Percentiles rank a stretch among this genome's conserved stretches.
Evolutionary conservation across 2,113 vertebrate species (phyloP).

Genomic region (Gavialis gangeticus): DNA sequence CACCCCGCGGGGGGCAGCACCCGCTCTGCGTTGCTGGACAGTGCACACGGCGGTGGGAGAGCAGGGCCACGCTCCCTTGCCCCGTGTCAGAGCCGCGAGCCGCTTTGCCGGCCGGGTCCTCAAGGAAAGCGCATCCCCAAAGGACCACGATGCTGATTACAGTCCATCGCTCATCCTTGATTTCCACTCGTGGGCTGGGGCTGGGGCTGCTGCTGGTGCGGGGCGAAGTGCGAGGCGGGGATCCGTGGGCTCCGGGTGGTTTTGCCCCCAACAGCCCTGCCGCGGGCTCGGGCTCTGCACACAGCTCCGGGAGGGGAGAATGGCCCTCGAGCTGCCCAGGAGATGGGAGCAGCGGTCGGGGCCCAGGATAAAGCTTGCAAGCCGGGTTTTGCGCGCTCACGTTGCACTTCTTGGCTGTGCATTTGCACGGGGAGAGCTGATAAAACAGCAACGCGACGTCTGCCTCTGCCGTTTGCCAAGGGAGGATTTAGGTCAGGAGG

Average conservation of each 20-base stretch:
- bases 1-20: too few species aligned
- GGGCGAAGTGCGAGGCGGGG: too few species aligned
- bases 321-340: not conserved
- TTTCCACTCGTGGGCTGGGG: not conserved
- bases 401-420: too few species aligned
- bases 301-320: not conserved
- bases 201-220: too few species aligned
- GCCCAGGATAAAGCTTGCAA: not conserved
- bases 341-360: not conserved
- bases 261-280: not conserved
- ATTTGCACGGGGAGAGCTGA: too few species aligned
- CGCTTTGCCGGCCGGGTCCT: rapidly evolving
- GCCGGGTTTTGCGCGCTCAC: too few species aligned
- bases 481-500: too few species aligned
- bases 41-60: not conserved
- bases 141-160: not conserved
- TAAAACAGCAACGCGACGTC: too few species aligned
- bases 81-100: rapidly evolving
- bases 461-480: too few species aligned
- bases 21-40: not conserved
- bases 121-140: not conserved
- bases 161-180: not conserved
- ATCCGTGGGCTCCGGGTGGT: not conserved
- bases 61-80: rapidly evolving
- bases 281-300: not conserved